These are phyloP conservation scores for Lithophane socia DNA, from an alignment of 2,888 invertebrate species.

Conservation along the genomic window DNA sequence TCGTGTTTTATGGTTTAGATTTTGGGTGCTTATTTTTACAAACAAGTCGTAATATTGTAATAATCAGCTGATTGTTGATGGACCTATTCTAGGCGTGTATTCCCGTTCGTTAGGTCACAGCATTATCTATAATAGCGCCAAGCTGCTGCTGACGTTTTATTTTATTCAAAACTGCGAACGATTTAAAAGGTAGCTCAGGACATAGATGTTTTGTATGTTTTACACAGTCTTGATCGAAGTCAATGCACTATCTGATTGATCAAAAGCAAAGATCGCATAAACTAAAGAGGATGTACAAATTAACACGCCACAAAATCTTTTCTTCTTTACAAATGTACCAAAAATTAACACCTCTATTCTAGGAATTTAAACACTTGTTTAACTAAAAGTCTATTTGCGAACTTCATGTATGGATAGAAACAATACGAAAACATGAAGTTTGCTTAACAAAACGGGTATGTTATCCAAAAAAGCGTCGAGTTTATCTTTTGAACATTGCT, in stretches of 20 bases:
- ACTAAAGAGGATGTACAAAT: constrained; percentile 46
- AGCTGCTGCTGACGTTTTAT: constrained; percentile 15
- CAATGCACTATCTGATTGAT: constrained; percentile 26
- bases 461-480: constrained; percentile 32
- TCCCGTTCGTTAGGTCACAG: not conserved
- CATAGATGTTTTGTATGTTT: constrained; percentile 14
- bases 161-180: constrained; percentile 5
- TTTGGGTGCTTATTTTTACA: constrained; percentile 27
- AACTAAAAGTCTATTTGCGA: constrained; percentile 48
- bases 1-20: constrained; percentile 31
- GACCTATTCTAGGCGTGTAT: not conserved
- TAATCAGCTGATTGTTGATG: constrained; percentile 48
- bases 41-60: constrained; percentile 8
- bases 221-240: constrained; percentile 18
- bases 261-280: constrained; percentile 40
- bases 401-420: constrained; percentile 43
- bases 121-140: constrained; percentile 26
- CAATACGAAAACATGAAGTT: constrained; percentile 47
- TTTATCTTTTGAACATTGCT: constrained; percentile 46
- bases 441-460: constrained; percentile 31
- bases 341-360: constrained; percentile 51
- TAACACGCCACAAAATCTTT: constrained; percentile 34
- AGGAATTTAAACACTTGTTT: constrained; percentile 44
- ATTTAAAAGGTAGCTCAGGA: not conserved
- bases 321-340: constrained; percentile 36